Percentiles rank a stretch among this genome's conserved stretches.
Evolutionary conservation across 1,140 invertebrate genomes (phyloP).

Genomic region (Neodiprion lecontei): DNA sequence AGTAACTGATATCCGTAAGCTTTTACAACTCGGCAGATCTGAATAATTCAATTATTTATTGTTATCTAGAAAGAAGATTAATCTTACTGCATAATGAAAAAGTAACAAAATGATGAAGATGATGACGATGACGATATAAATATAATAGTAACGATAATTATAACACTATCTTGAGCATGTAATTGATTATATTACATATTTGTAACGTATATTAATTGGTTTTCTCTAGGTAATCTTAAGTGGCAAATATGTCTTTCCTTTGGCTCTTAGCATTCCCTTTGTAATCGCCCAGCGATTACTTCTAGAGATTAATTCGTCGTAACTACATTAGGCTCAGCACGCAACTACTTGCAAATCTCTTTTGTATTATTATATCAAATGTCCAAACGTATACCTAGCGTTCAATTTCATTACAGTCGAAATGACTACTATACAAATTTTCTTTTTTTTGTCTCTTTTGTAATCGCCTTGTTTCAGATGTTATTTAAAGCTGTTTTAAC

Average conservation of each 20-base stretch:
- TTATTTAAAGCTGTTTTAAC: neutral
- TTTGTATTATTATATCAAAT: neutral
- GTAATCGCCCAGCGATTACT: constrained; percentile 28
- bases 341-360: constrained; percentile 27
- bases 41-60: constrained; percentile 6
- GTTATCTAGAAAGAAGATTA: constrained; percentile 9
- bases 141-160: neutral
- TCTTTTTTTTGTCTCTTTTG: neutral
- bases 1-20: neutral
- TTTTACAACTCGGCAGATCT: constrained; percentile 4
- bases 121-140: neutral
- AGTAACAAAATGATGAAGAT: too few species aligned
- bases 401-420: neutral
- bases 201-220: constrained; percentile 10
- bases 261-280: constrained; percentile 25
- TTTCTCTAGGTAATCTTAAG: constrained; percentile 17
- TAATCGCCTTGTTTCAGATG: neutral
- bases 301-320: constrained; percentile 12
- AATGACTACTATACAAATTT: neutral
- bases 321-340: constrained; percentile 29
- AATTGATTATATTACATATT: constrained; percentile 9
- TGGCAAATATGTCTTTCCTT: constrained; percentile 28
- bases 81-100: neutral
- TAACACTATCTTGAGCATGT: constrained; percentile 17
- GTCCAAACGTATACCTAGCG: neutral